phyloP scores from a whole-genome alignment of 64 coral and sea anemone species.

The Montipora capricornis region DNA sequence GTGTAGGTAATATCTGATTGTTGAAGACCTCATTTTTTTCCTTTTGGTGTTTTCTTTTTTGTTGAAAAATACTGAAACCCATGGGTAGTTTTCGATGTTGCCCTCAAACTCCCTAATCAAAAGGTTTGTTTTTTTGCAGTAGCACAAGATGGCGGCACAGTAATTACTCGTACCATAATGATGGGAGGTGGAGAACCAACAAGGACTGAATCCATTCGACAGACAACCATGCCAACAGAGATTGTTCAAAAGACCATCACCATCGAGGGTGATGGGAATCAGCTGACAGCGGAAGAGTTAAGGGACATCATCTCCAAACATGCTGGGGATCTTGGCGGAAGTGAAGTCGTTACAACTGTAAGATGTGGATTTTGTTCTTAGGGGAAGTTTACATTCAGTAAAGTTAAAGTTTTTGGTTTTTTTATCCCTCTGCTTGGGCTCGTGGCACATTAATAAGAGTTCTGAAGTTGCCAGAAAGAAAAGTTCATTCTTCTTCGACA shows the following conservation, averaged over 20 bases:
- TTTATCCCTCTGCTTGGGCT: too few species aligned
- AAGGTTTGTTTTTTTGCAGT: not conserved
- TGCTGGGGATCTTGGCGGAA: slow-evolving; percentile 56
- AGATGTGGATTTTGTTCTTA: not conserved
- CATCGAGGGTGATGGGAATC: slow-evolving; percentile 97
- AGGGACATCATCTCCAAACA: slow-evolving; percentile 95
- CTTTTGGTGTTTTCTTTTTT: not conserved
- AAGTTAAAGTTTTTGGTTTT: too few species aligned
- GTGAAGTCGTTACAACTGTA: slow-evolving; percentile 91
- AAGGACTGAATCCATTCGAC: slow-evolving; percentile 78
- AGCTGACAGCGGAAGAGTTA: slow-evolving; percentile 90
- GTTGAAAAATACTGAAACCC: too few species aligned
- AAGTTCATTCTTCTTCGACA: too few species aligned
- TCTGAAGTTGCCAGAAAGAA: too few species aligned
- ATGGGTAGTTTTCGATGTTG: not conserved
- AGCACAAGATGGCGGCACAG: slow-evolving; percentile 77
- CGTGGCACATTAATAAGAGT: too few species aligned
- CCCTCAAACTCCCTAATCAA: not conserved
- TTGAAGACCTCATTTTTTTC: too few species aligned
- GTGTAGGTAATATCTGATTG: not conserved
- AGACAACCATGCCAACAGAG: slow-evolving; percentile 94
- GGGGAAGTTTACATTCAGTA: too few species aligned
- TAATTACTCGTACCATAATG: slow-evolving; percentile 89
- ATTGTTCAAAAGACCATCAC: slow-evolving; percentile 99
- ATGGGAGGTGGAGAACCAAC: slow-evolving; percentile 80